Conservation (phyloP, 1,140 invertebrate species). For the Bombus soroeensis region DNA sequence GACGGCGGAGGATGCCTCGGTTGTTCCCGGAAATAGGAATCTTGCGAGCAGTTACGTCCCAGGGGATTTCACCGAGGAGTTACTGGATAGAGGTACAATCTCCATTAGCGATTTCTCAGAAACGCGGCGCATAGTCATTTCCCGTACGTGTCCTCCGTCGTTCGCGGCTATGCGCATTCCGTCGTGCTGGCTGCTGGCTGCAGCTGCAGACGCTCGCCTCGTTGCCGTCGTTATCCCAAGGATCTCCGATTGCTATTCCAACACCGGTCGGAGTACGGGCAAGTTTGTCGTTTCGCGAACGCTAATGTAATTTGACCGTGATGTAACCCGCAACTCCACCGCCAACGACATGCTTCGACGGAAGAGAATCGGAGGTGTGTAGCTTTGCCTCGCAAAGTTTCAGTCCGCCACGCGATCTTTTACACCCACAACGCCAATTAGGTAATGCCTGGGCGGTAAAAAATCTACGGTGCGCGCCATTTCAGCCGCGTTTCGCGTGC, state of each 20-base stretch:
- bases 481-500: not conserved
- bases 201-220: slow-evolving; percentile 33
- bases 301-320: slow-evolving; percentile 54
- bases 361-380: not conserved
- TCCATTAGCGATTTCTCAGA: slow-evolving; percentile 70
- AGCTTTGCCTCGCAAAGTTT: not conserved
- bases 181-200: not conserved
- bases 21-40: slow-evolving; percentile 46
- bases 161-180: slow-evolving; percentile 40
- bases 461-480: slow-evolving; percentile 19
- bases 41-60: slow-evolving; percentile 64
- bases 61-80: slow-evolving; percentile 54
- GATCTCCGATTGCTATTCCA: slow-evolving; percentile 58
- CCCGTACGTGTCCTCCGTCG: slow-evolving; percentile 53
- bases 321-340: slow-evolving; percentile 10
- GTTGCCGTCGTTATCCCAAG: slow-evolving; percentile 56
- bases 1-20: slow-evolving; percentile 8
- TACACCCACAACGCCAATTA: slow-evolving; percentile 47
- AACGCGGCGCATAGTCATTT: slow-evolving; percentile 61
- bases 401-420: slow-evolving; percentile 36
- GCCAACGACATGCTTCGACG: slow-evolving; percentile 1
- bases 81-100: slow-evolving; percentile 66
- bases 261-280: not conserved
- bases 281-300: slow-evolving; percentile 58
- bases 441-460: slow-evolving; percentile 57